Evolutionary conservation across 2,797 vertebrate genomes (phyloP).

Genomic region (Clarias fuscus): DNA sequence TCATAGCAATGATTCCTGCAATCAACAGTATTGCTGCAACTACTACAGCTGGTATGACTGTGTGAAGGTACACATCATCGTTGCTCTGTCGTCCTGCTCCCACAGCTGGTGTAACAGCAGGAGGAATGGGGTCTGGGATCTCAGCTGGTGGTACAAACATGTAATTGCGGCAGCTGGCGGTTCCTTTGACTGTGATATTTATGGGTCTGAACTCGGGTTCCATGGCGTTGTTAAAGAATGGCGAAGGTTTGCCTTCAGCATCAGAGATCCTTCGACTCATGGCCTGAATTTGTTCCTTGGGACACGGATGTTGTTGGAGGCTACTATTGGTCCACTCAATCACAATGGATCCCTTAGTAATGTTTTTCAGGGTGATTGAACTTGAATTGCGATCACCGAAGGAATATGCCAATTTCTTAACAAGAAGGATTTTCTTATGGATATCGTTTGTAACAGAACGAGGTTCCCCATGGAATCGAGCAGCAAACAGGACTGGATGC

Average conservation of each 20-base stretch:
- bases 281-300: constrained; percentile 82
- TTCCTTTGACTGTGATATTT: constrained; percentile 79
- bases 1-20: constrained; percentile 95
- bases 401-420: constrained; percentile 87
- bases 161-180: constrained; percentile 80
- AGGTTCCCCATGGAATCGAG: constrained; percentile 84
- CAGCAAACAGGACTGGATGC: constrained; percentile 85
- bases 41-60: constrained; percentile 94
- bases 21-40: constrained; percentile 93
- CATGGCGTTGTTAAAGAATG: constrained; percentile 74
- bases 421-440: constrained; percentile 89
- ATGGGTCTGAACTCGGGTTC: constrained; percentile 87
- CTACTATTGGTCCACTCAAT: constrained; percentile 98
- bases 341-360: constrained; percentile 86
- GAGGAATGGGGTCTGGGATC: constrained; percentile 66
- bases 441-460: constrained; percentile 79
- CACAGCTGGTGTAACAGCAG: constrained; percentile 72
- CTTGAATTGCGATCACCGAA: constrained; percentile 94
- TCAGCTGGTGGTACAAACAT: constrained; percentile 82
- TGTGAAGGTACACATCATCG: constrained; percentile 94
- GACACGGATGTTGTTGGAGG: constrained; percentile 86
- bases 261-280: constrained; percentile 83
- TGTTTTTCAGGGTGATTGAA: constrained; percentile 86
- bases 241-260: constrained; percentile 74
- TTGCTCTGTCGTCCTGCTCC: constrained; percentile 87